phyloP scores from a whole-genome alignment of 37 sponge, comb jelly and placozoan genomes.

The Dysidea cf. avara region DNA sequence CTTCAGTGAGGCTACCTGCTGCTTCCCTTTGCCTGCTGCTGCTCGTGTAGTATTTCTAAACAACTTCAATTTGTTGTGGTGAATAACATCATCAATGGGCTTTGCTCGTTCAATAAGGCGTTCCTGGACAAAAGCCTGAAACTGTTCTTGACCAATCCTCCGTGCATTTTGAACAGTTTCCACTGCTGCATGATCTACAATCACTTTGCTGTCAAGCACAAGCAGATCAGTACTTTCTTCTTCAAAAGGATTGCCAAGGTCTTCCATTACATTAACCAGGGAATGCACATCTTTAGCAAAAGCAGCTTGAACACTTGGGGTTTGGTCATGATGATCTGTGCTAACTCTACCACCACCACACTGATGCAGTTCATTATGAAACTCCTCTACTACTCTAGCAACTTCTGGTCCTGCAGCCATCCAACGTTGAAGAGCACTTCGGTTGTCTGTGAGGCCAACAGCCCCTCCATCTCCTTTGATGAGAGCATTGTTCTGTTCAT shows the following conservation, averaged over 20 bases:
- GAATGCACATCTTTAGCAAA: too few relatives aligned
- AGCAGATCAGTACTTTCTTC: constrained; percentile 24
- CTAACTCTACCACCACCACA: not conserved
- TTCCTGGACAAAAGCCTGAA: constrained; percentile 14
- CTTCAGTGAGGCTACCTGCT: constrained; percentile 10
- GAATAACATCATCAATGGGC: constrained; percentile 25
- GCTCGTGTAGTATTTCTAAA: constrained; percentile 18
- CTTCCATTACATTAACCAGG: constrained; percentile 25
- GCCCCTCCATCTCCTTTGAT: constrained; percentile 18
- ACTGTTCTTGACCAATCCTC: constrained; percentile 38
- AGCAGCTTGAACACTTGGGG: constrained; percentile 25
- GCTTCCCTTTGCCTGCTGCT: constrained; percentile 5
- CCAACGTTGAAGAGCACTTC: constrained; percentile 32
- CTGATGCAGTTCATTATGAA: constrained; percentile 5
- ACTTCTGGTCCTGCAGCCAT: constrained; percentile 55
- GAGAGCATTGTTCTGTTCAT: constrained; percentile 15
- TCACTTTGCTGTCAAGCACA: constrained; percentile 47
- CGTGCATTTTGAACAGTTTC: constrained; percentile 12
- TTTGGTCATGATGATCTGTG: constrained; percentile 30
- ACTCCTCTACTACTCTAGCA: constrained; percentile 18
- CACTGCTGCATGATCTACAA: constrained; percentile 23
- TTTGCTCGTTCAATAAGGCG: constrained; percentile 28
- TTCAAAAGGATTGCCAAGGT: constrained; percentile 43
- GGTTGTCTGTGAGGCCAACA: constrained; percentile 36
- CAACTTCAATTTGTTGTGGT: constrained; percentile 12